Base-by-base conservation (phyloP, 2,888 invertebrate species). In the Platerodrilus igneus region DNA sequence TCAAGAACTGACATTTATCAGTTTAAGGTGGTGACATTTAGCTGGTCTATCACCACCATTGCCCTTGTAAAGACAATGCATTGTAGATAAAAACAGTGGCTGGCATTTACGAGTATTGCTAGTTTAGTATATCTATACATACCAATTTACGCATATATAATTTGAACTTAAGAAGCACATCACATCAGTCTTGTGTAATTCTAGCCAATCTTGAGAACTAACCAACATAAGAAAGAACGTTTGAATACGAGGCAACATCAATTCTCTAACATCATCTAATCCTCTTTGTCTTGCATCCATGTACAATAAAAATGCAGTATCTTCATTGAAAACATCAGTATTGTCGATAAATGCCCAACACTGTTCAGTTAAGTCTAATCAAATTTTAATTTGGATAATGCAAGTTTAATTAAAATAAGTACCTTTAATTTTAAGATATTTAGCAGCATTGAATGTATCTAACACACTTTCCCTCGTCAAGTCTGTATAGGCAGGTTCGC, bases 331-430 rank as follows among this genome's bases (percentile, higher is more conserved):
- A 0, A 84, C 71, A 25, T 76, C 75, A 32, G 75, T 75, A 55
- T 83, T 80, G 35, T 80, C 77, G 47, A 87, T 78, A 52, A 86
- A 84, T 0, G 81, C 75, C 81, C 85, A 83, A 63, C 86, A 83
- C 56, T 87, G 87, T 44, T 81, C 79, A 51, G 83, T 79, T 40
- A 87, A 67, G 66, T 83, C 83, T 82, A 61, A 7, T 47, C n/a
- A 48, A 41, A 41, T 16, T 36, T 6, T 9, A 5, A 19, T 7
- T 13, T 19, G 27, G 8, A 9, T 10, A 10, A 10, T n/a, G 20
- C 11, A 36, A 27, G 4, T 6, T 22, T 33, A 15, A 1, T 2
- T 9, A 28, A 9, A 10, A 29, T 14, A 37, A 17, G 35, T 52
- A 74, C 82, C 83, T 72, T 83, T 81, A 13, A 87, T 78, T 41